phyloP scores from a whole-genome alignment of 2,797 vertebrate species.

The Lindbergichthys nudifrons region DNA sequence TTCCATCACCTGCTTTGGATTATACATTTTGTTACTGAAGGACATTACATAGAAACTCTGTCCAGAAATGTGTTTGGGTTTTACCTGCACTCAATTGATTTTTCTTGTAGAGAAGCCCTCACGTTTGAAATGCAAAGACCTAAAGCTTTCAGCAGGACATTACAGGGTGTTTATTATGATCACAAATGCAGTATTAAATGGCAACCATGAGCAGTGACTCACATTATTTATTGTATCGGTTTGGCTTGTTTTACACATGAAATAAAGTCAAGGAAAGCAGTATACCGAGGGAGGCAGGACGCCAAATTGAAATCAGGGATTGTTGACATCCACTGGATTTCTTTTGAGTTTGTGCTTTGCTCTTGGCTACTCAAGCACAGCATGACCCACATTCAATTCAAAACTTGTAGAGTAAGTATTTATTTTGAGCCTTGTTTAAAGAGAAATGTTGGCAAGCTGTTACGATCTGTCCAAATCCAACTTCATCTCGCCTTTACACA shows the following conservation, averaged over 20 bases:
- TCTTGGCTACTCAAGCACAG: constrained; percentile 27
- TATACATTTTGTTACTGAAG: constrained; percentile 28
- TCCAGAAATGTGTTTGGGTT: constrained; percentile 54
- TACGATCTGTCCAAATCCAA: constrained; percentile 66
- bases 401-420: constrained; percentile 43
- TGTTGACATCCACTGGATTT: constrained; percentile 43
- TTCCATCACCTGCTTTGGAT: constrained; percentile 25
- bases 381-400: constrained; percentile 62
- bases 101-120: constrained; percentile 40
- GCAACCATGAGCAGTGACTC: constrained; percentile 14
- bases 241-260: constrained; percentile 39
- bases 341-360: constrained; percentile 36
- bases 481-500: constrained; percentile 36
- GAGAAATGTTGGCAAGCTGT: constrained; percentile 62
- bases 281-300: not conserved
- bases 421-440: constrained; percentile 39
- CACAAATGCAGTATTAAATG: constrained; percentile 48
- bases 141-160: constrained; percentile 45
- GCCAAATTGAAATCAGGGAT: constrained; percentile 21
- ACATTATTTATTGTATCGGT: constrained; percentile 28
- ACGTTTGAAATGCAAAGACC: constrained; percentile 40
- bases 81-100: constrained; percentile 55
- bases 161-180: constrained; percentile 38
- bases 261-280: constrained; percentile 18
- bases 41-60: constrained; percentile 41